Evolutionary conservation across 2,888 invertebrate species (phyloP).

Genomic region (Dasysyrphus tricinctus): DNA sequence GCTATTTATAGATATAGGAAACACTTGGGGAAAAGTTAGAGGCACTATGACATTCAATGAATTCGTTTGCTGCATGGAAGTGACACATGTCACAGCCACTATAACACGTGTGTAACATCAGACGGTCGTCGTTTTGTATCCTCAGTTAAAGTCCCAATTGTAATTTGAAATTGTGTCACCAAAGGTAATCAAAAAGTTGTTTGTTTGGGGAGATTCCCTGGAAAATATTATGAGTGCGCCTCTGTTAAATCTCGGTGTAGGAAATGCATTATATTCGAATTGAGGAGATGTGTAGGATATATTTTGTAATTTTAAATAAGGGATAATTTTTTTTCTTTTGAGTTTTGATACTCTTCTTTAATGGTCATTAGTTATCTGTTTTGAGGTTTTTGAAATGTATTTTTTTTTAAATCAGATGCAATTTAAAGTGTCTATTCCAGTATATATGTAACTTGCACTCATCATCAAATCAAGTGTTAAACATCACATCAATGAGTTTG

Average conservation of each 20-base stretch:
- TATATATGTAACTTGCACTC: too few species aligned
- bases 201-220: neutral
- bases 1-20: neutral
- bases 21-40: slow-evolving; percentile 36
- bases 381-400: too few species aligned
- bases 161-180: slow-evolving; percentile 25
- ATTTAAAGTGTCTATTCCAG: too few species aligned
- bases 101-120: slow-evolving; percentile 1
- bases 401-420: too few species aligned
- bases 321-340: too few species aligned
- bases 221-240: neutral
- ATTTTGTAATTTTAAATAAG: too few species aligned
- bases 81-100: slow-evolving; percentile 37
- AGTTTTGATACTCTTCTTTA: too few species aligned
- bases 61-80: slow-evolving; percentile 41
- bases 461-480: too few species aligned
- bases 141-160: slow-evolving; percentile 5
- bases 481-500: too few species aligned
- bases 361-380: too few species aligned
- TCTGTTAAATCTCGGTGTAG: neutral
- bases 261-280: neutral
- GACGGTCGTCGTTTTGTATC: neutral
- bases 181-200: slow-evolving; percentile 50
- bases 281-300: neutral
- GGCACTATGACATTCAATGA: slow-evolving; percentile 23